Evolutionary conservation across 2,113 vertebrate species (phyloP).

Genomic region (Machaerirhynchus nigripectus): DNA sequence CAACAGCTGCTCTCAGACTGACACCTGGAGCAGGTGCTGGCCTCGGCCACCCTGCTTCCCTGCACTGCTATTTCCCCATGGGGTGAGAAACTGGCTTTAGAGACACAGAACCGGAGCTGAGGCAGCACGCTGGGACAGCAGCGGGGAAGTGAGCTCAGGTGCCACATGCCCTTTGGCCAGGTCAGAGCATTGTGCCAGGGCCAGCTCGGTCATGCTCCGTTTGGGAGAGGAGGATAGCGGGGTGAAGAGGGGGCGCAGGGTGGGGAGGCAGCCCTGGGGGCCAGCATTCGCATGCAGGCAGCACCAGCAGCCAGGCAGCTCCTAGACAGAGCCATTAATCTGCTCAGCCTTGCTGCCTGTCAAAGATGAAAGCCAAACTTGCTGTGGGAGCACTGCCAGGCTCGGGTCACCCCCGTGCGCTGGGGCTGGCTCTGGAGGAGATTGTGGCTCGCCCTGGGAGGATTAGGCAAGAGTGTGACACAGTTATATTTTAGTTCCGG

Average conservation of each 20-base stretch:
- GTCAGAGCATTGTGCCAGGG: fast-evolving
- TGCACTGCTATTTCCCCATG: neutral
- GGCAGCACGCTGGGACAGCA: neutral
- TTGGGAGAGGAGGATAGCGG: neutral
- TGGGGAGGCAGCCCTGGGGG: neutral
- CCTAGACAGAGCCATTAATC: neutral
- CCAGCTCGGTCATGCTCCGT: fast-evolving
- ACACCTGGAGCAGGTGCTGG: neutral
- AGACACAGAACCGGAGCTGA: fast-evolving
- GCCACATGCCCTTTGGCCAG: neutral
- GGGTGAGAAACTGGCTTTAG: neutral
- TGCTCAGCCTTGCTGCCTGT: neutral
- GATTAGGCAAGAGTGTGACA: neutral
- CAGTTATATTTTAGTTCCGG: neutral
- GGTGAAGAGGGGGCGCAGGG: neutral
- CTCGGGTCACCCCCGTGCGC: fast-evolving
- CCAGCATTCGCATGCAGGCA: neutral
- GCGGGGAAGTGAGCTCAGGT: neutral
- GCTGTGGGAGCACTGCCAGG: neutral
- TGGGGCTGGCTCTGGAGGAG: neutral
- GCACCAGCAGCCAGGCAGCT: neutral
- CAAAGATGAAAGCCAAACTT: neutral
- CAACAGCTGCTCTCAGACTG: neutral
- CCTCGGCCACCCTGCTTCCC: neutral
- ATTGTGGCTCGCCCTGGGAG: neutral